Evolutionary conservation across 2,888 invertebrate species (phyloP).

Genomic region (Brassicogethes aeneus): DNA sequence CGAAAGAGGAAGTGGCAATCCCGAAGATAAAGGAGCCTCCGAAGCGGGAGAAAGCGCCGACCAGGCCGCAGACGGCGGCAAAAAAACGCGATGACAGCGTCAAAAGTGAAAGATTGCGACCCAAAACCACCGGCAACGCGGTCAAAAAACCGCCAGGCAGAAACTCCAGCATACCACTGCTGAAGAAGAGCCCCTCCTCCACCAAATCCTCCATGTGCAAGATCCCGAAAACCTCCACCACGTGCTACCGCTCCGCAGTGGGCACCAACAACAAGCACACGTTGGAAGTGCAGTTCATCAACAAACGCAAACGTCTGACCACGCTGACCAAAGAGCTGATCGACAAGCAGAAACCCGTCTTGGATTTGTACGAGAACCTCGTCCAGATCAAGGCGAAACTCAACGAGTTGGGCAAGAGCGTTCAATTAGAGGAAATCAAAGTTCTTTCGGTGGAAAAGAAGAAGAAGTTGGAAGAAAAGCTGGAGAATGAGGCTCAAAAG

Average conservation of each 20-base stretch:
- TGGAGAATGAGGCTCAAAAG: background rate
- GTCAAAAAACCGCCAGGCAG: too few species aligned
- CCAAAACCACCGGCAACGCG: too few species aligned
- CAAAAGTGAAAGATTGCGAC: too few species aligned
- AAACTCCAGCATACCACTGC: too few species aligned
- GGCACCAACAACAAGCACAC: slow-evolving; percentile 22
- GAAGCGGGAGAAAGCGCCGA: too few species aligned
- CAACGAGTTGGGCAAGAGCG: slow-evolving; percentile 31
- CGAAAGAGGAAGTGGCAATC: too few species aligned
- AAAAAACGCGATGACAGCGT: too few species aligned
- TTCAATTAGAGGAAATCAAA: slow-evolving; percentile 29
- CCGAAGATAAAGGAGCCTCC: too few species aligned
- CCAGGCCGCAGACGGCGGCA: too few species aligned
- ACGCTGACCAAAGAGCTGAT: slow-evolving; percentile 30
- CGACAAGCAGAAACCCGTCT: slow-evolving; percentile 32
- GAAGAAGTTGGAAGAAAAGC: background rate
- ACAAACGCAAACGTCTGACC: slow-evolving; percentile 32
- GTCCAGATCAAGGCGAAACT: slow-evolving; percentile 32
- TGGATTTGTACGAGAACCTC: slow-evolving; percentile 33
- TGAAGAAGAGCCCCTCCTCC: too few species aligned
- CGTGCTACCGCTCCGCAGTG: background rate
- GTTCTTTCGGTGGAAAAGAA: slow-evolving; percentile 9
- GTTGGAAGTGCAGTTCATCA: slow-evolving; percentile 33
- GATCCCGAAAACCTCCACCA: too few species aligned
- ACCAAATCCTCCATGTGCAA: too few species aligned